Conservation (phyloP, 2,888 invertebrate species). For the Norana najaformis region DNA sequence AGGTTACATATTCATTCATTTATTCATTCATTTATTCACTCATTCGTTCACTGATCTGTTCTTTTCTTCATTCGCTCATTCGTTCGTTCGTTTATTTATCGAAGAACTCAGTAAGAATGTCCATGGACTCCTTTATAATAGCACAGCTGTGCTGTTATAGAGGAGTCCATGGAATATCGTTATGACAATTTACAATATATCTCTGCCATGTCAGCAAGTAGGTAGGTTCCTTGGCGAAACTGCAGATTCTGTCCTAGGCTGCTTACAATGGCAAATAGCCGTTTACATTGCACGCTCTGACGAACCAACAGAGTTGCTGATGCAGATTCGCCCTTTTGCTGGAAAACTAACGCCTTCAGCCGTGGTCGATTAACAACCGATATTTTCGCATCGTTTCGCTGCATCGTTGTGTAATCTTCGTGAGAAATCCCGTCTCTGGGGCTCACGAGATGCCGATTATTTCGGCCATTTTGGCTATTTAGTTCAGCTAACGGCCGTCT, state of each 20-base stretch:
- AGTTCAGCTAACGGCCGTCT: background rate
- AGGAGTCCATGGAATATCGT: too few species aligned
- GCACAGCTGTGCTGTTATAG: too few species aligned
- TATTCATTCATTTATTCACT: background rate
- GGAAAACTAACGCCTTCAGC: background rate
- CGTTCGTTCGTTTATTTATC: too few species aligned
- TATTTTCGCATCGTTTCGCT: background rate
- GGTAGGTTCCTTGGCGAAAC: background rate
- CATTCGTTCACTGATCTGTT: background rate
- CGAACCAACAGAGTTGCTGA: background rate
- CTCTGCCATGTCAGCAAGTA: background rate
- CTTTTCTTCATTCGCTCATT: background rate
- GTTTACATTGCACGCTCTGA: too few species aligned
- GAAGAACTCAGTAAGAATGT: too few species aligned
- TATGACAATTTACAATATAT: background rate
- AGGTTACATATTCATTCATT: too few species aligned
- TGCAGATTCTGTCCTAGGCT: background rate
- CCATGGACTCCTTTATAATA: background rate
- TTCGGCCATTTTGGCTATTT: background rate
- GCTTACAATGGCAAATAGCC: background rate
- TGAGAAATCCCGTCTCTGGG: background rate
- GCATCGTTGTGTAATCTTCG: background rate
- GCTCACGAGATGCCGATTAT: background rate
- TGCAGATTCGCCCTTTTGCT: too few species aligned
- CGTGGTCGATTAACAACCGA: background rate